phyloP scores from a whole-genome alignment of 1,140 invertebrate genomes.

The Cydia splendana region DNA sequence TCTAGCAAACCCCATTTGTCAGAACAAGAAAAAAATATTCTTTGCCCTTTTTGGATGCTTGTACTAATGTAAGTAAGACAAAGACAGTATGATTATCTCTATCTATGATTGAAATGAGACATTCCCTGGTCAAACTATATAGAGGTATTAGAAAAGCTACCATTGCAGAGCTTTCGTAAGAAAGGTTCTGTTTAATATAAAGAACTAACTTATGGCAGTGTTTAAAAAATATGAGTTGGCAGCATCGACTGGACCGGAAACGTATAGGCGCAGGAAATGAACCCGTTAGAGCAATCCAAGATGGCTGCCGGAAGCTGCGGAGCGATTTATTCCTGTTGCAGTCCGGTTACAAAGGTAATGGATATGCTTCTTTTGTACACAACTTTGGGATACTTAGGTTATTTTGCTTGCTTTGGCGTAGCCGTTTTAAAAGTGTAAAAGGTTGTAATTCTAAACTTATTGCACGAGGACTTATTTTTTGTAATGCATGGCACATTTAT shows the following conservation, averaged over 20 bases:
- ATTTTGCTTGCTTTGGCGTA: not conserved
- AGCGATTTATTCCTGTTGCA: conserved; percentile 55
- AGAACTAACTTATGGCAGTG: conserved; percentile 22
- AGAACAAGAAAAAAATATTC: too few species aligned
- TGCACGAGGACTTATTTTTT: too few species aligned
- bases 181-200: not conserved
- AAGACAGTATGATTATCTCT: too few species aligned
- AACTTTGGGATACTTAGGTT: not conserved
- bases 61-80: too few species aligned
- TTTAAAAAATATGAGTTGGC: conserved; percentile 65
- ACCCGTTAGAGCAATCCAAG: conserved; percentile 73
- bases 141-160: too few species aligned
- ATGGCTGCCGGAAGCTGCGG: conserved; percentile 54
- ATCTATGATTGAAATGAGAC: too few species aligned
- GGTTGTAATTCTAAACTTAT: not conserved
- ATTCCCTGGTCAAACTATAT: too few species aligned
- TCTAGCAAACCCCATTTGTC: too few species aligned
- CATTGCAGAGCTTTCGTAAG: not conserved
- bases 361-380: conserved; percentile 22
- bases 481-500: too few species aligned
- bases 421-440: not conserved
- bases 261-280: conserved; percentile 77
- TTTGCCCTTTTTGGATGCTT: too few species aligned
- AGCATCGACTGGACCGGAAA: conserved; percentile 68
- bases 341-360: conserved; percentile 36